Base-by-base conservation (phyloP, 2,797 vertebrate genomes). In the Thunnus albacares region DNA sequence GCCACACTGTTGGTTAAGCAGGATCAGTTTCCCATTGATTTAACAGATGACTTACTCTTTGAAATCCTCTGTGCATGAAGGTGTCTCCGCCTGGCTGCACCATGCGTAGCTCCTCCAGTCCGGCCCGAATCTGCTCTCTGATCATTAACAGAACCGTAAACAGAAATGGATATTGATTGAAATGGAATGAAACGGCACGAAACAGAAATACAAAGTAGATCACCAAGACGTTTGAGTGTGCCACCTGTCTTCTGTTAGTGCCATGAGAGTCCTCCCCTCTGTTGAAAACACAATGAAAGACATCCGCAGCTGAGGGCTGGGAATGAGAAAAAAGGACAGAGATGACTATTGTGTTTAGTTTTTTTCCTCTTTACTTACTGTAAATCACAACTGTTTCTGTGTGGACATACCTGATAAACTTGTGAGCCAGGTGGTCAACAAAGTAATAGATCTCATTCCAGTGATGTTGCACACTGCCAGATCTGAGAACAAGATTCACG, bases 401-500 rank as follows among this genome's bases (percentile, higher is more conserved):
- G 30, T 20, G 62, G n/a, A 73, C 75, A 7, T 76, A 99, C 98
- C 98, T 99, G 87, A 98, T 98, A 85, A 99, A 99, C 90, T 98
- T 99, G 81, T 97, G 96, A 26, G 98, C 97, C 94, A 99, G 89
- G 68, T 99, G 97, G 83, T 99, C 96, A 80, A 99, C 98, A 90
- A 99, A 99, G 85, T 97, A 97, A 89, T 97, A 99, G 62, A 99
- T 99, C 90, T 99, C 98, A 87, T 97, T 99, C 98, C 98, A 99
- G 82, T 99, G 97, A 81, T 98, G 93, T 71, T 97, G 96, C 69
- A 99, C 98, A 30, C 98, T 99, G 85, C 98, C 98, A 38, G 98
- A 99, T 80, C 98, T 99, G 74, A 68, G 65, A 91, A 62, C 84
- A 52, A 75, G 20, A 83, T 22, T 62, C 9, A 65, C 6, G 4